phyloP scores from a whole-genome alignment of 2,113 vertebrate species.

The Prinia subflava region DNA sequence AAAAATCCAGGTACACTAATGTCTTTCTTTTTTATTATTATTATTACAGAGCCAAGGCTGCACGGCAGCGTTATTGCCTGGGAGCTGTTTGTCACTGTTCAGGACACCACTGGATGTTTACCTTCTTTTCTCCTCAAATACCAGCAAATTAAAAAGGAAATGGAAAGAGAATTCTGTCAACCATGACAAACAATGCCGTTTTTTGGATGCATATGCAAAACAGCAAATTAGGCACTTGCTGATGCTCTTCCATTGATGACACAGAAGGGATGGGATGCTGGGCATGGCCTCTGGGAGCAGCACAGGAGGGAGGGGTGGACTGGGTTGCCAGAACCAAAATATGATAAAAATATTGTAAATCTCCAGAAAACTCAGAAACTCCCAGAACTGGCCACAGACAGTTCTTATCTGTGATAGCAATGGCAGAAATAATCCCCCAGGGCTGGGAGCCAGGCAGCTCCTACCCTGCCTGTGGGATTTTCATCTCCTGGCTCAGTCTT shows the following conservation, averaged over 20 bases:
- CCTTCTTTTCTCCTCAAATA: neutral
- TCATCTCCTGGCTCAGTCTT: rapidly evolving
- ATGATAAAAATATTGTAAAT: neutral
- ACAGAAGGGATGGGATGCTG: neutral
- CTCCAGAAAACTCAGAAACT: neutral
- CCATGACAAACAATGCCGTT: neutral
- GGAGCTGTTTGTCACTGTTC: neutral
- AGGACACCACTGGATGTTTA: neutral
- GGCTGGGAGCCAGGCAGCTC: neutral
- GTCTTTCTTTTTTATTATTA: neutral
- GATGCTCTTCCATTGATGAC: neutral
- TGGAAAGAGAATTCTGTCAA: neutral
- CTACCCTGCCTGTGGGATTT: rapidly evolving
- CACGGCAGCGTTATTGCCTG: rapidly evolving
- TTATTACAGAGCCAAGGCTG: neutral
- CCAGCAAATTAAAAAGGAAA: neutral
- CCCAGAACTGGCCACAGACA: neutral
- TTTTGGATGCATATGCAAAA: neutral
- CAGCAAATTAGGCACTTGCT: neutral
- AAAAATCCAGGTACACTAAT: neutral
- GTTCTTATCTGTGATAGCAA: neutral
- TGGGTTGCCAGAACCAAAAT: neutral
- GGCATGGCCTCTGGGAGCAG: neutral
- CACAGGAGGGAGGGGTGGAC: neutral
- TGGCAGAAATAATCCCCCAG: rapidly evolving